Evolutionary conservation across 2,797 vertebrate genomes (phyloP), one percentile per base, ranked within the genome.

Genomic region (Falco columbarius): DNA sequence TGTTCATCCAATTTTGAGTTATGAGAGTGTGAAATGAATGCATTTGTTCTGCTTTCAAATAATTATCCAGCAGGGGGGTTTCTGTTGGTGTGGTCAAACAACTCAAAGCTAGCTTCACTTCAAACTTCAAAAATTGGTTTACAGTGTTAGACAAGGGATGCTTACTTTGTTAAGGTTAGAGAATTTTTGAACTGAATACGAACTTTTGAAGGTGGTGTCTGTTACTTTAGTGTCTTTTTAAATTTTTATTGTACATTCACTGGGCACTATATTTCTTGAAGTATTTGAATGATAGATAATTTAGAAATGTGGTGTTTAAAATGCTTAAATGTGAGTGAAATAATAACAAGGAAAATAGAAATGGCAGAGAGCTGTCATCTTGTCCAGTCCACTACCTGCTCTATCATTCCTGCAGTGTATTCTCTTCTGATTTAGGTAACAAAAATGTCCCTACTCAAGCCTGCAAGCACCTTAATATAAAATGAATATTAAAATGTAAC

Each of bases 41-140:
- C 73, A 89, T 97, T 95, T 91, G 79, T 95, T 97, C 91, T 95
- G 90, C 91, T 90, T 96, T 96, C 86, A 96, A 90, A 79, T 95
- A 94, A 90, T 94, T 93, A 94, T 68, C 38, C 72, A 81, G 52
- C 46, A 92, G 42, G 79, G 32, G 32, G 22, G 5, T 87, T 96
- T 97, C 79, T 95, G 34, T 82, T 86, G 68, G 47, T 61, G 27
- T 86, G 89, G 62, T 54, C 81, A 94, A 95, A 93, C 96, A 96
- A 91, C 38, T 88, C 75, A 67, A 94, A 94, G 86, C 55, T 90
- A 91, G 73, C 24, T 56, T 74, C 71, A 88, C 67, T 95, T 81
- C 71, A 79, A 89, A 87, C 74, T 96, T 96, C 58, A 56, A 7
- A 76, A 89, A 76, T 15, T 6, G 2, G 59, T 91, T 91, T 92